phyloP scores from a whole-genome alignment of 2,113 vertebrate genomes.

The Calyptommatus sinebrachiatus region DNA sequence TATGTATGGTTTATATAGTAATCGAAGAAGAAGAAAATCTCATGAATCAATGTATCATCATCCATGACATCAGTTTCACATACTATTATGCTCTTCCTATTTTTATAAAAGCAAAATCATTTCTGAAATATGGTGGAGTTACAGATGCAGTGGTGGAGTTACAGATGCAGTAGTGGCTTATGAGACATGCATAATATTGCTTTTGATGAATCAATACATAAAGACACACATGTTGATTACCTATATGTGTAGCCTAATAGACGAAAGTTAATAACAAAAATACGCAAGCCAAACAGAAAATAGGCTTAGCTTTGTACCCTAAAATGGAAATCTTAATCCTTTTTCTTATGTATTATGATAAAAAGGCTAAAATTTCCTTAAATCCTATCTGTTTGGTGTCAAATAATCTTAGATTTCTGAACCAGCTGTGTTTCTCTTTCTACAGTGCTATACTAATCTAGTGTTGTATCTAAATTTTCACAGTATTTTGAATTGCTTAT shows the following conservation, averaged over 20 bases:
- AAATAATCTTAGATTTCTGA: background rate
- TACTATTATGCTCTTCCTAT: no score
- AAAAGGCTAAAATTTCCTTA: background rate
- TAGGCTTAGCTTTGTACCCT: background rate
- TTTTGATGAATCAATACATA: background rate
- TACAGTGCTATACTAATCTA: background rate
- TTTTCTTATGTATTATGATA: background rate
- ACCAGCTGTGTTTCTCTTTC: background rate
- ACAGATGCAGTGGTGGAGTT: background rate
- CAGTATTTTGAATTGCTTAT: background rate
- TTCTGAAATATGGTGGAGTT: no score
- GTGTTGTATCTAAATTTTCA: background rate
- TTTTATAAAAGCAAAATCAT: no score
- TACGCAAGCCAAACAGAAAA: background rate
- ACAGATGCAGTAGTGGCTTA: background rate
- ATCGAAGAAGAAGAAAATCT: no score
- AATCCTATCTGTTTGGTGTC: background rate
- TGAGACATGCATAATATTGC: background rate
- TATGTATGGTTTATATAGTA: no score
- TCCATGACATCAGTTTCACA: no score
- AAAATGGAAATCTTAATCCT: background rate
- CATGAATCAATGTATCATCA: no score
- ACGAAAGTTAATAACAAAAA: background rate
- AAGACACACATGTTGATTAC: background rate
- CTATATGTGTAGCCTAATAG: background rate